Evolutionary conservation across 2,888 invertebrate genomes (phyloP), one percentile per base, ranked within the genome.

Genomic region (Eremobia ochroleuca): DNA sequence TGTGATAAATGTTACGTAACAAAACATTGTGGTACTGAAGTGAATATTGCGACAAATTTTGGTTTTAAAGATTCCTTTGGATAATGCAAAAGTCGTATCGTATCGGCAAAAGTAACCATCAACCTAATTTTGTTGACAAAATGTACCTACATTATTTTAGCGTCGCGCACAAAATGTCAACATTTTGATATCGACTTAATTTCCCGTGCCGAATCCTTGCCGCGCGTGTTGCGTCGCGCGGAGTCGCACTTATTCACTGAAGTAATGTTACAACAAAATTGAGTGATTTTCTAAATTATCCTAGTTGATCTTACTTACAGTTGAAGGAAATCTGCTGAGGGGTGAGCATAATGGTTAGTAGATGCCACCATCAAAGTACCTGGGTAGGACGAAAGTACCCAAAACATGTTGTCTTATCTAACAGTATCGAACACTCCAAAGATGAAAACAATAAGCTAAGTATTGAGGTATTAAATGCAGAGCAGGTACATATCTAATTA

Each of bases 101-200:
- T 43, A 52, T 69, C n/a, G 37, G 18, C 28, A 59, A 6, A 43
- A n/a, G 25, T n/a, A 62, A 15, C 18, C 18, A 52, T 9, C 49
- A 21, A 25, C 18, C 4, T 59, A 28, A 13, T 79, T 67, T 64
- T 59, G 59, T 64, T 64, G 52, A 21, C n/a, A 58, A 40, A 55
- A 15, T 25, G 6, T 67, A 55, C 5, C 21, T 67, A 55, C 5
- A 21, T 9, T 37, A 25, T 2, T 58, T 46, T 40, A 15, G 34
- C 65, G 31, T 70, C 18, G 28, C 18, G 34, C 18, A n/a, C 58
- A 77, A 86, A 37, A 77, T 69, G 83, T 34, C 72, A 85, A 85
- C 64, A 85, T n/a, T 68, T n/a, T 40, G 52, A 25, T 43, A 46
- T 0, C n/a, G 31, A 52, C 9, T 4, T 58, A 31, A 40, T 52